Evolutionary conservation across 2,888 invertebrate genomes (phyloP), one percentile per base, ranked within the genome.

Genomic region (Apodemia zela): DNA sequence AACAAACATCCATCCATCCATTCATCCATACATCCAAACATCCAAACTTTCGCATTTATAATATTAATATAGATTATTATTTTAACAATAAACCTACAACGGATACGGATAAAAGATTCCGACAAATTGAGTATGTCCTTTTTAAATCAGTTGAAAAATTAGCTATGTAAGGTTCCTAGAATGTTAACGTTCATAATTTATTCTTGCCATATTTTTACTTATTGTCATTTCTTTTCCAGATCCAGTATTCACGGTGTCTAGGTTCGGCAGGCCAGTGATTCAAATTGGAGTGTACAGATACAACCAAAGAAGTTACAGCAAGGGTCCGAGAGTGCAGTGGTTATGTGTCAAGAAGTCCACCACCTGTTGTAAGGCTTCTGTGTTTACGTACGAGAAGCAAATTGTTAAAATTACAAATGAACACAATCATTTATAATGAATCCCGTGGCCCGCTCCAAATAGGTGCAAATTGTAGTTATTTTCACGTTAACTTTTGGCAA

Each of bases 271-370:
- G 15, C 74, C 73, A 0, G 71, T 70, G 1, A 68, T 77, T 1
- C 65, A 68, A 47, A 62, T 72, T 8, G 75, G 73, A 3, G 29
- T 18, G 6, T 73, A 77, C 60, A 68, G 74, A 54, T 78, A 69
- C 63, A 72, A 75, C 54, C 54, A 57, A 57, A 57, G 54, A 29
- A 57, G 54, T 57, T 57, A 57, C 15, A 57, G 54, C 25, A 57
- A 25, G 29, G 54, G 54, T 7, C 54, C 54, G 5, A 54, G 54
- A 29, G 54, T 54, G 3, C 54, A 54, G 25, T 54, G 54, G 54
- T 68, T 71, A 4, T 80, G 80, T 60, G 73, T 73, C 18, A 75
- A 75, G 58, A 68, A 73, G 68, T 66, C 70, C 62, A 66, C 68
- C 29, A 71, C 63, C 0, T 69, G 70, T 17, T 79, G 78, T 60